Evolutionary conservation across 2,113 vertebrate species (phyloP).

Genomic region (Gymnarchus niloticus): DNA sequence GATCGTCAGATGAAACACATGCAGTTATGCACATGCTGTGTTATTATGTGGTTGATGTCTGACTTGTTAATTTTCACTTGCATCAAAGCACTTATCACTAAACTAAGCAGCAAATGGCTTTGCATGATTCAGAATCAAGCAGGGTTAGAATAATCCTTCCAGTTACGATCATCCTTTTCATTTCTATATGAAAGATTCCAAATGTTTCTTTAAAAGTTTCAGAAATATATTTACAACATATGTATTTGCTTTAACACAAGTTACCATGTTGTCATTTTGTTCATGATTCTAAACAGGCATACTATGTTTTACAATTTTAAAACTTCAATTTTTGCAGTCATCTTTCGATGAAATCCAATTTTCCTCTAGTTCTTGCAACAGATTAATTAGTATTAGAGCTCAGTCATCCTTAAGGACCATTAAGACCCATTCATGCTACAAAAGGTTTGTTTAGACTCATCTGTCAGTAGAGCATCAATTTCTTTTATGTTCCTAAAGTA

Average conservation of each 20-base stretch:
- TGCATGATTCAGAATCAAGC: not conserved
- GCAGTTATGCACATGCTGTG: not conserved
- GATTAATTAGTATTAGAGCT: slow-evolving; percentile 18
- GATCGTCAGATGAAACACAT: not conserved
- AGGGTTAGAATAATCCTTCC: not conserved
- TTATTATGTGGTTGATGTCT: not conserved
- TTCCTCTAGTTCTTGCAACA: not conserved
- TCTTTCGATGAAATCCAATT: not conserved
- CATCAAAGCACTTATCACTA: not conserved
- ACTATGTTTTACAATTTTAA: not conserved
- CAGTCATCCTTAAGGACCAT: slow-evolving; percentile 15
- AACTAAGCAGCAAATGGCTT: not conserved
- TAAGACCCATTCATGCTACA: not conserved
- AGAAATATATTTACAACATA: not conserved
- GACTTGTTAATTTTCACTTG: not conserved
- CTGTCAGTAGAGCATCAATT: not conserved
- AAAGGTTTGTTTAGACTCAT: not conserved
- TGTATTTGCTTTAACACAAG: not conserved
- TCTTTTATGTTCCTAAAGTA: not conserved
- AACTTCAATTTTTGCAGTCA: not conserved
- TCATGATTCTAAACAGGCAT: not conserved
- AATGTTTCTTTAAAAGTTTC: not conserved
- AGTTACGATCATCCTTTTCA: too few species aligned
- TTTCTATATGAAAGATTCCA: not conserved
- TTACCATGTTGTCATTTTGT: not conserved